phyloP scores from a whole-genome alignment of 1,140 invertebrate species.

The Leucophenga varia region DNA sequence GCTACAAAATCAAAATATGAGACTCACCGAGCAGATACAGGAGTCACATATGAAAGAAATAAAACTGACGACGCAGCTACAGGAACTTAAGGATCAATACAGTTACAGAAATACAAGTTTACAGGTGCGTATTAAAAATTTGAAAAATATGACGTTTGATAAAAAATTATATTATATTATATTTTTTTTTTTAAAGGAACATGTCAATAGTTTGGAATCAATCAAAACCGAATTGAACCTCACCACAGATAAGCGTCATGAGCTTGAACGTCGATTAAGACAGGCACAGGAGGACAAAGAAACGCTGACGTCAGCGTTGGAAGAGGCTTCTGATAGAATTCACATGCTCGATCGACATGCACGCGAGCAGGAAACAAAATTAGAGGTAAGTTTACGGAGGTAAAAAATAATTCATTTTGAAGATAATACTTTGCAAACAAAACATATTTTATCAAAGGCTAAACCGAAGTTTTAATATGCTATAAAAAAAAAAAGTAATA shows the following conservation, averaged over 20 bases:
- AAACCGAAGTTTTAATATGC: too few relatives aligned
- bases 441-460: too few relatives aligned
- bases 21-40: constrained; percentile 83
- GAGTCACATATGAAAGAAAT: constrained; percentile 80
- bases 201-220: constrained; percentile 84
- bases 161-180: not conserved
- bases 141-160: constrained; percentile 3
- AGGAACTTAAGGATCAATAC: constrained; percentile 81
- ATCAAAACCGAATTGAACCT: constrained; percentile 85
- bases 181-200: constrained; percentile 66
- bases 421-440: too few relatives aligned
- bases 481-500: too few relatives aligned
- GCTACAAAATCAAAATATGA: constrained; percentile 86
- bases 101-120: constrained; percentile 75
- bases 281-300: constrained; percentile 76
- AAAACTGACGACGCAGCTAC: constrained; percentile 75
- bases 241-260: constrained; percentile 79
- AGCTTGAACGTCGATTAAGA: constrained; percentile 78
- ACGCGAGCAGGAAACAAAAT: constrained; percentile 74
- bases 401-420: too few relatives aligned
- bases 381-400: constrained; percentile 45
- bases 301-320: constrained; percentile 72
- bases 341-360: constrained; percentile 79
- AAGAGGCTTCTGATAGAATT: constrained; percentile 88
- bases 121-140: constrained; percentile 56